These are phyloP conservation scores for Pyralis farinalis DNA, from an alignment of 2,888 invertebrate species.

Conservation along the genomic window DNA sequence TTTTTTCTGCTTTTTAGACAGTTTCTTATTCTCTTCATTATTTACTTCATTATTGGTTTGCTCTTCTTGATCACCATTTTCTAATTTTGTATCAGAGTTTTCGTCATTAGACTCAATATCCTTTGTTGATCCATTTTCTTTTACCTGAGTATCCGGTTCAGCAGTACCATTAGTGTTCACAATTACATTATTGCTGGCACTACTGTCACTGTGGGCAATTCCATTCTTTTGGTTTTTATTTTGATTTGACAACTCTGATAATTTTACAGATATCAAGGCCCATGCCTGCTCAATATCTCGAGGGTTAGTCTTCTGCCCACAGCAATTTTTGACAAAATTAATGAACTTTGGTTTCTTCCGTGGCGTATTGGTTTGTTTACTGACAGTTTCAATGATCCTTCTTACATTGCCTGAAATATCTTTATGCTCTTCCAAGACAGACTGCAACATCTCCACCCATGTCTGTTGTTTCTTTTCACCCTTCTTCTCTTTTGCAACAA, in stretches of 20 bases:
- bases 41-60: constrained; percentile 21
- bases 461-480: constrained; percentile 92
- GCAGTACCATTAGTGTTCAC: constrained; percentile 17
- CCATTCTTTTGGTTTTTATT: constrained; percentile 31
- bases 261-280: constrained; percentile 82
- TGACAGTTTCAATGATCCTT: constrained; percentile 84
- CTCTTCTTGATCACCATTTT: constrained; percentile 24
- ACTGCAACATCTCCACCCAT: constrained; percentile 88
- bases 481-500: constrained; percentile 88
- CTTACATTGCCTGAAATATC: constrained; percentile 79
- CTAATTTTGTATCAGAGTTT: constrained; percentile 18
- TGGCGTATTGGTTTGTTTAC: constrained; percentile 90
- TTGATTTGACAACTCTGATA: constrained; percentile 64
- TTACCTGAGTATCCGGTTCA: constrained; percentile 13
- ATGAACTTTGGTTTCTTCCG: constrained; percentile 92
- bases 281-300: constrained; percentile 85
- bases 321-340: constrained; percentile 86
- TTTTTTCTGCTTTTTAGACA: constrained; percentile 70
- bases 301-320: constrained; percentile 78
- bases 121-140: constrained; percentile 18
- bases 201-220: constrained; percentile 15
- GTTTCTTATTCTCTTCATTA: constrained; percentile 37
- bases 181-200: constrained; percentile 16
- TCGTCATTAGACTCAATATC: constrained; percentile 24
- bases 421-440: constrained; percentile 81